Base-by-base conservation (phyloP, 2,888 invertebrate genomes). In the Petrolisthes cinctipes region DNA sequence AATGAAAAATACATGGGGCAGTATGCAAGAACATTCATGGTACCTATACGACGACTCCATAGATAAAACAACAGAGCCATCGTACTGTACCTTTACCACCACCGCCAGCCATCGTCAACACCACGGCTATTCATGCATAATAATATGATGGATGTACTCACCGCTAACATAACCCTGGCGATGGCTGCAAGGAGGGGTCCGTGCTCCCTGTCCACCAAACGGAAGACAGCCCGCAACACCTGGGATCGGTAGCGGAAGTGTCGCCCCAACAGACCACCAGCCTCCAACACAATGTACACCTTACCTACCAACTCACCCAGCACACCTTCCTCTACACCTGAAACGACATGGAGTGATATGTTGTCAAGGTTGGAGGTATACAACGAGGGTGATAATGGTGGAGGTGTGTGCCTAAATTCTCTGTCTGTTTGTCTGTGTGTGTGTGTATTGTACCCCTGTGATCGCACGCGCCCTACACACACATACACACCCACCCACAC, bases 151-250 rank as follows among this genome's bases (percentile, higher is more conserved):
- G 86, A 71, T 17, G 53, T 57, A 93, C 94, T 93, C 93, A 97
- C 97, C 91, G 95, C 95, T n/a, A 97, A 93, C 92, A 97, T 95
- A 85, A 96, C 95, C 89, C 95, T 94, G 0, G 96, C 96, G 53
- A 97, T 94, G 51, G 95, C 94, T 37, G 97, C 94, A 17, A 96
- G 93, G 53, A 97, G 93, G 68, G 94, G 94, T 79, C 96, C 95
- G 83, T 96, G 95, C 0, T 95, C 94, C 71, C 95, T 94, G 92
- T 97, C 97, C 0, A 97, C 95, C 91, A 96, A 93, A 91, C 89
- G 92, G 91, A 86, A 92, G 91, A 85, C 92, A 90, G 82, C 92
- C 91, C 88, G 92, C 53, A 90, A 82, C 5, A 90, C 89, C 71
- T 87, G 86, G 0, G 88, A 89, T 1, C 90, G 54, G 73, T 90